Base-by-base conservation (phyloP, 2,113 vertebrate species). In the Caranx melampygus region DNA sequence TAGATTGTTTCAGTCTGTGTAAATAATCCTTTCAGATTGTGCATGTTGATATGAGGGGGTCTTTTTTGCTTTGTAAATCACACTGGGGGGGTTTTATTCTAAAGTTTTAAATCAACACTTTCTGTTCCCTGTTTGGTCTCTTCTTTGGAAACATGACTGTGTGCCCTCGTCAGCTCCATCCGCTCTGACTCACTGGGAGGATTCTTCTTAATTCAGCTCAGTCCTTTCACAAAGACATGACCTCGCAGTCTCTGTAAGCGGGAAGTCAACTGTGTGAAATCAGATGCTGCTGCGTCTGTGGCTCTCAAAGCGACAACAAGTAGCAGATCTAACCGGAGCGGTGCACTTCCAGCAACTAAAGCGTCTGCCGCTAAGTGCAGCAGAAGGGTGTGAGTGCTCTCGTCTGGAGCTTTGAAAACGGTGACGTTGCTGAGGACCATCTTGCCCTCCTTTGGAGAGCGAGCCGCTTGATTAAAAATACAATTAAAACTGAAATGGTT, bases 391-490 rank as follows among this genome's bases (percentile, higher is more conserved):
- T 82, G 4, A 9, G 26, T 4, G n/a, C n/a, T 73, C 26, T 40
- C 20, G 51, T 77, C 51, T 84, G 68, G 59, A 75, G 71, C 82
- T 75, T 67, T 72, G 16, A 49, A 70, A 73, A 80, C 60, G 8
- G 79, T 35, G 68, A 60, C 75, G 35, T 51, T 51, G 49, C 55
- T 21, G 62, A 2, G 21, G 72, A 84, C 78, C 87, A 84, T 85
- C 75, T 85, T 86, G 79, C 75, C 37, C 63, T 47, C 75, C 6
- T 9, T 65, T 18, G 67, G 63, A 66, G 51, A 63, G 64, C 3
- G 47, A 75, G 64, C 31, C 71, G 52, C 14, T 80, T 85, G 71
- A 88, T 91, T 86, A 75, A 86, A 87, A 88, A 89, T 5, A 73
- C 81, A 85, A 90, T 89, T 89, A 87, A 85, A 81, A 44, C 15